These are phyloP conservation scores for Maconellicoccus hirsutus DNA, from an alignment of 1,140 invertebrate genomes.

Conservation along the genomic window DNA sequence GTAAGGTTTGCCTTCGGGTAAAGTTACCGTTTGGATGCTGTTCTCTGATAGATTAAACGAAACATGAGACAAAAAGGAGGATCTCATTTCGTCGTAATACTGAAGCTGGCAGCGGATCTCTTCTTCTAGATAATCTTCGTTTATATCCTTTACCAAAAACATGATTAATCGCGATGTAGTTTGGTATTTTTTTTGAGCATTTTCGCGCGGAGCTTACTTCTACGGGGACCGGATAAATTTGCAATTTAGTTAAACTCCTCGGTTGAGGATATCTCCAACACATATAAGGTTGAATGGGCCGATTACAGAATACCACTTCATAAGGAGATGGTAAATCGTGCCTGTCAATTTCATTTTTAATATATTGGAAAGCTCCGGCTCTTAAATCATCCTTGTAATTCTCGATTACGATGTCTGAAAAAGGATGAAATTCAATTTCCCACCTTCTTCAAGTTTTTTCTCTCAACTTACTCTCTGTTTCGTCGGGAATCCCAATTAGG, in stretches of 20 bases:
- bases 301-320: constrained; percentile 40
- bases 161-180: too few species aligned
- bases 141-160: constrained; percentile 8
- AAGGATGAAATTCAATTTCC: not conserved
- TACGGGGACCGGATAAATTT: constrained; percentile 64
- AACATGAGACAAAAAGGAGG: constrained; percentile 46
- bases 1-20: constrained; percentile 38
- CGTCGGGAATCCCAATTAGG: too few species aligned
- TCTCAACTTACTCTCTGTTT: too few species aligned
- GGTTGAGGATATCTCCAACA: constrained; percentile 77
- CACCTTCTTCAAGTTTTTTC: too few species aligned
- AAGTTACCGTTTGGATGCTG: constrained; percentile 44
- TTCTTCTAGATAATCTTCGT: constrained; percentile 29
- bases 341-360: constrained; percentile 40
- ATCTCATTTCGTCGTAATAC: constrained; percentile 51
- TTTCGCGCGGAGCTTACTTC: constrained; percentile 38
- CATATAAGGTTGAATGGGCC: constrained; percentile 44
- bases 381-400: constrained; percentile 70
- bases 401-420: constrained; percentile 30
- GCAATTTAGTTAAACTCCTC: constrained; percentile 55
- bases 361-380: constrained; percentile 67
- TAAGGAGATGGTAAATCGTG: constrained; percentile 54
- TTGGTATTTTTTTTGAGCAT: not conserved
- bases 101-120: constrained; percentile 48
- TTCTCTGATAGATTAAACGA: constrained; percentile 54